Evolutionary conservation across 1,140 invertebrate species (phyloP), one percentile per base, ranked within the genome.

Genomic region (Nixonia krombeini): DNA sequence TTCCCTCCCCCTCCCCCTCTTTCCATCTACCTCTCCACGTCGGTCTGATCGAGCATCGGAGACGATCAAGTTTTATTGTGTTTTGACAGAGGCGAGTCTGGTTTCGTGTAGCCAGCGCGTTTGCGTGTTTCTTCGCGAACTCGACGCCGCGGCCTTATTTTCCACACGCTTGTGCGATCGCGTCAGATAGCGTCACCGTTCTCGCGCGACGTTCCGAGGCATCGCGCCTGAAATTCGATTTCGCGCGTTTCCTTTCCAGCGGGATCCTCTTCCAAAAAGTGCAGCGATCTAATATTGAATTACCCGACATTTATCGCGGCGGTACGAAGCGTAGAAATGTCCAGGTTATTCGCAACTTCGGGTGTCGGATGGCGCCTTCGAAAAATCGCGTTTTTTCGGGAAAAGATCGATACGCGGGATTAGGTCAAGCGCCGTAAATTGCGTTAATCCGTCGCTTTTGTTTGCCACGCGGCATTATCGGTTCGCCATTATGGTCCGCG

Each of bases 21-120:
- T 12, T 49, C 17, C 37, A 2, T 26, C 16, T 40, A 23, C 41
- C 13, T 16, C 16, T 40, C 25, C 17, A 12, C 15, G 21, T 9
- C 63, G 57, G 73, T 68, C 67, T 70, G 66, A 46, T 37, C 35
- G 16, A 17, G 64, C 44, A 62, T 49, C 56, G 42, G 49, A 50
- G 41, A 23, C 61, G 73, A 74, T 72, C 71, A 67, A 72, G 66
- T 77, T 78, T 78, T 78, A 80, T 80, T 80, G 75, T 80, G 76
- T 80, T 80, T 77, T 80, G 78, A 78, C 78, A 77, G 66, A 63
- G 42, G 17, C 31, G 72, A 64, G 61, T 57, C 63, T 63, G 68
- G 73, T 79, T 76, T 74, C 77, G 37, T 46, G 41, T 61, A 52
- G 59, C 62, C 46, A 45, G 7, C 57, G 52, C 59, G 57, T 71